Evolutionary conservation across 2,888 invertebrate species (phyloP), one percentile per base, ranked within the genome.

Genomic region (Marasmarcha lunaedactyla): DNA sequence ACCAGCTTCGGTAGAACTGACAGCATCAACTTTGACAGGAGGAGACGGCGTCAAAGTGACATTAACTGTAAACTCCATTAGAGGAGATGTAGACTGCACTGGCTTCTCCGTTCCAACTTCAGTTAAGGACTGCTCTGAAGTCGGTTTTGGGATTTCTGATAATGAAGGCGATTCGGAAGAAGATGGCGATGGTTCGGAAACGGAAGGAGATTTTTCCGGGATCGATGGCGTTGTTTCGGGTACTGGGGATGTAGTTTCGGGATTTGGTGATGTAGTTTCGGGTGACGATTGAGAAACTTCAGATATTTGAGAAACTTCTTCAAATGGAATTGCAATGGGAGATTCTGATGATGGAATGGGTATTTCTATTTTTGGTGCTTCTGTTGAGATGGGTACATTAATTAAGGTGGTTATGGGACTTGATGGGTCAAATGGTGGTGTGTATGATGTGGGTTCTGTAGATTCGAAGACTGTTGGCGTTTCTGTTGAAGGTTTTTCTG

Each of bases 51-150:
- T 58, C 27, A 77, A 38, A 0, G 79, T 79, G 1, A 78, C 71
- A 15, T 78, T 78, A 0, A 79, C 71, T 1, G 63, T 68, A 35
- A 79, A 79, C 49, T 71, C 78, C 30, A 61, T 39, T 7, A 69
- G 46, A 1, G 69, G 53, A 33, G 51, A 11, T 3, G 30, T 30
- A 30, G 30, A 5, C 46, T 45, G 51, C 43, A 20, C 55, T 50
- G 35, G 51, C 46, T 36, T 14, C 14, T 43, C 34, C n/a, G 48
- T 33, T 37, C 49, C 30, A n/a, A 43, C 38, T 33, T 43, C 36
- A 7, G 45, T 41, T 40, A 48, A 38, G 15, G 49, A 30, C 10
- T 44, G 7, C n/a, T 30, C 30, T 10, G 30, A 30, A 30, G 30
- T 7, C 10, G n/a, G n/a, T 10, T 30, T 2, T 11, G 30, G 30